These are phyloP conservation scores for Chrysotoxum bicinctum DNA, from an alignment of 2,888 invertebrate genomes.

Conservation along the genomic window DNA sequence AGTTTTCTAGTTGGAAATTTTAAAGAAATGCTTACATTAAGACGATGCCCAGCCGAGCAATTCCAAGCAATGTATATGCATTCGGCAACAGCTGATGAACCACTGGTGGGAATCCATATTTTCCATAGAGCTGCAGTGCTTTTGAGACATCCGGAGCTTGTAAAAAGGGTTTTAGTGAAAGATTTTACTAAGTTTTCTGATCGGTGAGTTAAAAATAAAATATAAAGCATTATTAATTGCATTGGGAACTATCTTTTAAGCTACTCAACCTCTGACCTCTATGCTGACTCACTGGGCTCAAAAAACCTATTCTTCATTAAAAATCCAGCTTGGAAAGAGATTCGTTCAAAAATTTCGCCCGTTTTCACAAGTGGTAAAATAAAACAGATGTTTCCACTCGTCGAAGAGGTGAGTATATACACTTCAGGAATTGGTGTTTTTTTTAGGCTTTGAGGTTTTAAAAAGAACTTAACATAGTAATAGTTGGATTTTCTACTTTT, in stretches of 20 bases:
- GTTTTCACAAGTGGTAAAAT: slow-evolving; percentile 81
- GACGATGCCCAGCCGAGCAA: slow-evolving; percentile 78
- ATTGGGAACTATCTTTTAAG: slow-evolving; percentile 37
- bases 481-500: background rate
- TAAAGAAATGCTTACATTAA: slow-evolving; percentile 77
- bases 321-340: slow-evolving; percentile 82
- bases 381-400: slow-evolving; percentile 79
- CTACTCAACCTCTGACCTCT: slow-evolving; percentile 78
- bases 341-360: slow-evolving; percentile 82
- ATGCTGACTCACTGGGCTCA: slow-evolving; percentile 81
- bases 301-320: slow-evolving; percentile 82
- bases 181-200: slow-evolving; percentile 82
- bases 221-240: background rate
- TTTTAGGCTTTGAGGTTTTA: background rate
- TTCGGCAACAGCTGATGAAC: slow-evolving; percentile 74
- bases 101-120: slow-evolving; percentile 81
- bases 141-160: slow-evolving; percentile 81
- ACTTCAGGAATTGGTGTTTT: background rate
- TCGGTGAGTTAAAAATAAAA: slow-evolving; percentile 73
- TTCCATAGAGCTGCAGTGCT: slow-evolving; percentile 82
- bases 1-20: slow-evolving; percentile 81
- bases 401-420: slow-evolving; percentile 76
- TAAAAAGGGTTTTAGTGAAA: slow-evolving; percentile 81
- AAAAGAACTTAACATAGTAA: background rate
- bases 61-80: slow-evolving; percentile 80